A percentile compares a stretch with the other conserved stretches of the same genome.
Evolutionary conservation across 2,113 vertebrate genomes (phyloP).

Genomic region (Protomyctophum bolini): DNA sequence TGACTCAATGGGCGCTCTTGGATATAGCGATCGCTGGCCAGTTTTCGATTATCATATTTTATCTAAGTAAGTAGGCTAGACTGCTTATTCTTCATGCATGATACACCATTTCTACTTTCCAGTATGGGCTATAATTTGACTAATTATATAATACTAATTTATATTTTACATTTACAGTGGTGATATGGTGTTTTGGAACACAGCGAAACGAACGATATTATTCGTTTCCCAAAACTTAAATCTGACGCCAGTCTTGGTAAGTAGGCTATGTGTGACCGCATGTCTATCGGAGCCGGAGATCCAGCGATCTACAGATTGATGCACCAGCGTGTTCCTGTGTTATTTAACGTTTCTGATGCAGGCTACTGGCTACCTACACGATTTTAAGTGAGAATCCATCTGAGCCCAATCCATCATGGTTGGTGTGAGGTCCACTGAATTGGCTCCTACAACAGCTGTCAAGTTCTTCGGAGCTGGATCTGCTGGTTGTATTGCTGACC

Average conservation of each 20-base stretch:
- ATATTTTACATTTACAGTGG: neutral
- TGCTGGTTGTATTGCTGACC: conserved; percentile 85
- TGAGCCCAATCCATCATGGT: conserved; percentile 67
- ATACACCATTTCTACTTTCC: neutral
- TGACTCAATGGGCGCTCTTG: too few relatives aligned
- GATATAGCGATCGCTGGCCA: too few relatives aligned
- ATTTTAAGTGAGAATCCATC: neutral
- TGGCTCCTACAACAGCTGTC: conserved; percentile 58
- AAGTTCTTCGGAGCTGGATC: conserved; percentile 83
- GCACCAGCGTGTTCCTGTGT: too few relatives aligned
- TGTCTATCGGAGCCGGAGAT: neutral
- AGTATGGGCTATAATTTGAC: neutral
- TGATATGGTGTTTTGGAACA: conserved; percentile 13
- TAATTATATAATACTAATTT: too few relatives aligned
- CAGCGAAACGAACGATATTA: conserved; percentile 10
- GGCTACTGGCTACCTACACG: neutral
- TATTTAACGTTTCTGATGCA: neutral
- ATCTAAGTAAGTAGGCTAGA: too few relatives aligned
- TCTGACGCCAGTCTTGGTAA: neutral
- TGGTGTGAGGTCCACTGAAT: conserved; percentile 66
- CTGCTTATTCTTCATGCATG: too few relatives aligned
- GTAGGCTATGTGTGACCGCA: neutral
- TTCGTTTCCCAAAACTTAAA: conserved; percentile 45
- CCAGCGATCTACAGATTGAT: too few relatives aligned
- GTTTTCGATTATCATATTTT: too few relatives aligned